Conservation (phyloP, 2,113 vertebrate species). For the Charadrius vociferus region DNA sequence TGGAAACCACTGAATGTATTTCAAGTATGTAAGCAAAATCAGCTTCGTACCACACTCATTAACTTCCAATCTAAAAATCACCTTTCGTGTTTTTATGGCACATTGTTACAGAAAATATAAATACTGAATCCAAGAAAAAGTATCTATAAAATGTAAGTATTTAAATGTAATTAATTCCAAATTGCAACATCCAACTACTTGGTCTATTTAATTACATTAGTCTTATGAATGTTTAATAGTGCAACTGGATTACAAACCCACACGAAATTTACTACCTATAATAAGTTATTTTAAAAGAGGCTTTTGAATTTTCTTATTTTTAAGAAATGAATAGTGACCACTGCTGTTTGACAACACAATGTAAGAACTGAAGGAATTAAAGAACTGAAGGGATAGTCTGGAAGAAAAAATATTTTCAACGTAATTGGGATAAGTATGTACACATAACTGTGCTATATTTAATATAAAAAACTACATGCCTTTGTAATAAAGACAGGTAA, state of each 20-base stretch:
- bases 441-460: neutral
- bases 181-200: neutral
- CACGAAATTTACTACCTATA: accelerated
- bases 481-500: neutral
- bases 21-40: neutral
- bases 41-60: neutral
- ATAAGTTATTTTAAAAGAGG: neutral
- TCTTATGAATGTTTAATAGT: neutral
- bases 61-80: neutral
- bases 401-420: neutral
- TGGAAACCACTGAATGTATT: neutral
- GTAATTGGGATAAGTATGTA: neutral
- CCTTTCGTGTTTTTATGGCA: neutral
- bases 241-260: neutral
- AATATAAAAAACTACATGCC: neutral
- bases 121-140: neutral
- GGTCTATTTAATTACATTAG: neutral
- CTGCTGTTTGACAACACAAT: neutral
- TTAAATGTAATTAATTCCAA: neutral
- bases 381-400: neutral
- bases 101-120: neutral
- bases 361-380: neutral
- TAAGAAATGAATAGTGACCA: neutral
- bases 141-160: neutral
- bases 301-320: neutral